A percentile compares a stretch with the other conserved stretches of the same genome.
Conservation (phyloP, 2,113 vertebrate genomes). For the Pampusana beccarii region DNA sequence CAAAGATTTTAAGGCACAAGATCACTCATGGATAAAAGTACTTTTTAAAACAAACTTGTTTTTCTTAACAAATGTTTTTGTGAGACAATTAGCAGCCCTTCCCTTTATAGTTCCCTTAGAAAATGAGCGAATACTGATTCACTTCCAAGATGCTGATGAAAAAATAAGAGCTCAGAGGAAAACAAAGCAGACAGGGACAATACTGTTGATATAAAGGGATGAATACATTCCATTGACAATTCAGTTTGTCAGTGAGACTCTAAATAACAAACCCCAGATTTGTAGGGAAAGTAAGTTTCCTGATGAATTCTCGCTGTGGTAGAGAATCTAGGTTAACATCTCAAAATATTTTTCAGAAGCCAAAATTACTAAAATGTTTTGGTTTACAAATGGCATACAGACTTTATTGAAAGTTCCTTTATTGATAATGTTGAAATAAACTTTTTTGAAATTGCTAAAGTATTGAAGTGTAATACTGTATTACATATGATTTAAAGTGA, state of each 20-base stretch:
- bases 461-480: neutral
- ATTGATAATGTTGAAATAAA: neutral
- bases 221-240: conserved; percentile 56
- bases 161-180: conserved; percentile 49
- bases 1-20: conserved; percentile 7
- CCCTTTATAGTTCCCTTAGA: conserved; percentile 43
- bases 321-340: neutral
- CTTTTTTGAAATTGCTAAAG: neutral
- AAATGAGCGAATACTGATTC: conserved; percentile 63
- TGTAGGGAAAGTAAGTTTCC: neutral
- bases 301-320: neutral
- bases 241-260: conserved; percentile 29
- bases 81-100: conserved; percentile 33
- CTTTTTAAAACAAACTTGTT: conserved; percentile 29
- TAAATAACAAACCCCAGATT: conserved; percentile 2
- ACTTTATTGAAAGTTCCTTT: neutral
- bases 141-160: conserved; percentile 38
- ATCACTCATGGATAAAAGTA: conserved; percentile 7
- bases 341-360: neutral
- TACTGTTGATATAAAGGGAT: conserved; percentile 55
- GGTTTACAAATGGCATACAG: neutral
- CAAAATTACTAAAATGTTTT: neutral
- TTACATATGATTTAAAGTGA: neutral
- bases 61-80: conserved; percentile 37
- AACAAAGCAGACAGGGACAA: conserved; percentile 64